Base-by-base conservation (phyloP, 30 jellyfish, hydroid and myxozoan genomes). In the Morbakka virulenta region DNA sequence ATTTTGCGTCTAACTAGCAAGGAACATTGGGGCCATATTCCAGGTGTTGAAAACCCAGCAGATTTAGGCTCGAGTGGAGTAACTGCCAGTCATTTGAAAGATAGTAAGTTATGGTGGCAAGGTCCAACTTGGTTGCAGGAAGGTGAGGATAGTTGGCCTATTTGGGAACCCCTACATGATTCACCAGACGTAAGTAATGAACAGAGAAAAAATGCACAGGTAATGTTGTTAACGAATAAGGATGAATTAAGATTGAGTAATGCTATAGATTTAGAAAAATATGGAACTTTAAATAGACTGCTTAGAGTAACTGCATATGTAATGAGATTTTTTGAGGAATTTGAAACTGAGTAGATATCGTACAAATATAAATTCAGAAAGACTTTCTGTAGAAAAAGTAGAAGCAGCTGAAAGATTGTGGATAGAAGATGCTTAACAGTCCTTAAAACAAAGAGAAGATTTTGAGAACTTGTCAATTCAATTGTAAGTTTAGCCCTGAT, bases 401-500 rank as follows among this genome's bases (percentile, higher is more conserved):
- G 86, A 74, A 52, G 62, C 74, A 11, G 86, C 86, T 30, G 86
- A 74, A 67, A n/a, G 67, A 26, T 41, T 34, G 1, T 74, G 86
- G 86, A 74, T 74, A 20, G 52, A 17, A 2, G 77, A 52, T 53
- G 75, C 67, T n/a, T 77, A 74, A 51, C 62, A 21, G 53, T 31
- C 77, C 4, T 53, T 74, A 1, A 51, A 12, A 34, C 21, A 74
- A 27, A n/a, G n/a, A n/a, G n/a, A n/a, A n/a, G n/a, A n/a, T n/a
- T n/a, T n/a, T n/a, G n/a, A n/a, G n/a, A n/a, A 57, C n/a, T n/a
- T n/a, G n/a, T n/a, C n/a, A n/a, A n/a, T 65, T 74, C 14, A 91
- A 96, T 20, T 91, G 98, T 82, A 65, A 89, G 65, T 91, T 91
- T 80, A 77, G 96, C 13, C 95, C 98, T 1, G 98, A 91, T 61